Conservation (phyloP, 2,113 vertebrate species). For the Paramisgurnus dabryanus region DNA sequence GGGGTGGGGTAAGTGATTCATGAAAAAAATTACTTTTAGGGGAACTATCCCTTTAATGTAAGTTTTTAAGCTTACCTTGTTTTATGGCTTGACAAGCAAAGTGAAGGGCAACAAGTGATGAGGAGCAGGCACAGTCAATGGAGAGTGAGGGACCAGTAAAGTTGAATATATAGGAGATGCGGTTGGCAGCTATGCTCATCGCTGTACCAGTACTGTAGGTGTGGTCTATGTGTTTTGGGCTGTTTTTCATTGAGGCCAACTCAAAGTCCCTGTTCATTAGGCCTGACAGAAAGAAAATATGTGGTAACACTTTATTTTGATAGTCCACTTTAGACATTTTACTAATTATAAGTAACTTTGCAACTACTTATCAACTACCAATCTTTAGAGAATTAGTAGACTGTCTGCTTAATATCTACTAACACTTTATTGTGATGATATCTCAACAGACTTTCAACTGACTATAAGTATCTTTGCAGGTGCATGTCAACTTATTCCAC, state of each 20-base stretch:
- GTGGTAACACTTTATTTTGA: not conserved
- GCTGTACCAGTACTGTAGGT: conserved; percentile 76
- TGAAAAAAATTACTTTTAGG: no score
- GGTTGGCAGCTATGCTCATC: conserved; percentile 83
- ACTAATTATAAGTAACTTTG: not conserved
- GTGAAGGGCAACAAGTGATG: conserved; percentile 84
- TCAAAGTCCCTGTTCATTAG: conserved; percentile 87
- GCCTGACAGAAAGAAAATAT: conserved; percentile 64
- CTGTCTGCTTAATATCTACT: no score
- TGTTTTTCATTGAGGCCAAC: conserved; percentile 40
- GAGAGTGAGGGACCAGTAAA: conserved; percentile 83
- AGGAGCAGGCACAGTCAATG: conserved; percentile 84
- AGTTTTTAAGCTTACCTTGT: conserved; percentile 73
- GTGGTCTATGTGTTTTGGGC: conserved; percentile 72
- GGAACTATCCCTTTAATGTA: no score
- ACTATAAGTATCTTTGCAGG: no score
- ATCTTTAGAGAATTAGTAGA: no score
- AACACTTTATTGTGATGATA: no score
- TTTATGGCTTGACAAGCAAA: conserved; percentile 77
- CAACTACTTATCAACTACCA: no score
- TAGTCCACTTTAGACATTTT: no score
- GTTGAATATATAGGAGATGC: conserved; percentile 84
- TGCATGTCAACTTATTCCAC: no score
- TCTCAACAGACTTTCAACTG: no score
- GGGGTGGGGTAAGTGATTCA: no score